Base-by-base conservation (phyloP, 2,888 invertebrate species). In the Leptarthrus brevirostris region DNA sequence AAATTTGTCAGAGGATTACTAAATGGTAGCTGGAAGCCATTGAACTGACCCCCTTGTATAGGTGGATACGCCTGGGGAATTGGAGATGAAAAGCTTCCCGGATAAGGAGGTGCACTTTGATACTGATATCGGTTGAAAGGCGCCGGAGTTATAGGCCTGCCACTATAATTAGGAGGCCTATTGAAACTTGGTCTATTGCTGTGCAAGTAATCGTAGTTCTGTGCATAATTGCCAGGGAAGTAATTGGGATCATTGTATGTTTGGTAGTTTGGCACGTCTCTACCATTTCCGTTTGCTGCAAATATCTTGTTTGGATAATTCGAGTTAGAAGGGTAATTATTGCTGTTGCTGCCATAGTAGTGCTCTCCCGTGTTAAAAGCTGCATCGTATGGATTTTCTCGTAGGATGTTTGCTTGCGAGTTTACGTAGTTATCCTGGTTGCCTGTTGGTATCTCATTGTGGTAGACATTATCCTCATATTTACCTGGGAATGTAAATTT, bases 141-240 rank as follows among this genome's bases (percentile, higher is more conserved):
- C 14, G 47, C 24, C 14, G n/a, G 26, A 24, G 44, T 20, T 22
- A 12, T 40, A 22, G 66, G 66, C 0, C 49, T 44, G 24, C 47
- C 30, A 12, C 66, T 47, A 47, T 66, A 66, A 49, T 66, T 66
- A 16, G 66, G 61, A 20, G 22, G 18, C 18, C 61, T 20, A 61
- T 40, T 61, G 61, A 36, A 40, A 18, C 12, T 18, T 20, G 61
- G 66, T 26, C 66, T 83, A 77, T 72, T 40, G 44, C 74, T 56
- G 47, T 47, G 53, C n/a, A 40, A 53, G 40, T 73, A 49, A 71
- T 71, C 69, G 66, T 74, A 76, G 54, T 73, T 70, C 53, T 74
- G 73, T 52, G 74, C 74, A 56, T 76, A 76, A 70, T 74, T 74
- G 66, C 64, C 26, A 14, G 16, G 49, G n/a, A 8, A 61, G 71